These are phyloP conservation scores for Eclectus roratus DNA, from an alignment of 2,113 vertebrate genomes.

Conservation along the genomic window DNA sequence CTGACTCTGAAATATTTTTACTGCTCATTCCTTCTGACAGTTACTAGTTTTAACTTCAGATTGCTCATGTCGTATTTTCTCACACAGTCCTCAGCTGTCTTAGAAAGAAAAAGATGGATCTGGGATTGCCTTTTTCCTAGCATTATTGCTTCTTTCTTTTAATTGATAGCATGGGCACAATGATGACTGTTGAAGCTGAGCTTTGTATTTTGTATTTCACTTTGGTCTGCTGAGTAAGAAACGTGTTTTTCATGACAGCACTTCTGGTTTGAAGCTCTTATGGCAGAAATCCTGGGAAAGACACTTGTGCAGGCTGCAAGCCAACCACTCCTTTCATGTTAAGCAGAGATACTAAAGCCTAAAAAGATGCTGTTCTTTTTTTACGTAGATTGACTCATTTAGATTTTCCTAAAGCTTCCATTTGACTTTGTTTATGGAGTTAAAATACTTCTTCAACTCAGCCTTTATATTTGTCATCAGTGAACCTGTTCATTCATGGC, in stretches of 20 bases:
- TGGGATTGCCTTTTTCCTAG: conserved; percentile 2
- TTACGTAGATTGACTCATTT: background rate
- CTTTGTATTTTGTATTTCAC: background rate
- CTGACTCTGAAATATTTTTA: conserved; percentile 12
- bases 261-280: conserved; percentile 4
- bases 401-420: background rate
- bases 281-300: background rate
- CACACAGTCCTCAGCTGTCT: background rate
- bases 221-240: conserved; percentile 24
- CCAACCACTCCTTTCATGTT: background rate
- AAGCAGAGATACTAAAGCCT: background rate
- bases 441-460: background rate
- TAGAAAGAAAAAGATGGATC: background rate
- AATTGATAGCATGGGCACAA: background rate
- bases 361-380: background rate
- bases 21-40: background rate
- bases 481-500: background rate
- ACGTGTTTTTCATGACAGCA: background rate
- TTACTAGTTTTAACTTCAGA: conserved; percentile 18
- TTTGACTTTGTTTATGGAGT: background rate
- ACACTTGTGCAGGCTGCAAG: background rate
- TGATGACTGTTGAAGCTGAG: background rate
- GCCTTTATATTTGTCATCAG: background rate
- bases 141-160: conserved; percentile 17
- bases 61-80: conserved; percentile 27